Percentiles rank a stretch among this genome's conserved stretches.
These are phyloP conservation scores for Hystrix brachyura DNA, from an alignment of 2,113 vertebrate species.

Conservation along the genomic window DNA sequence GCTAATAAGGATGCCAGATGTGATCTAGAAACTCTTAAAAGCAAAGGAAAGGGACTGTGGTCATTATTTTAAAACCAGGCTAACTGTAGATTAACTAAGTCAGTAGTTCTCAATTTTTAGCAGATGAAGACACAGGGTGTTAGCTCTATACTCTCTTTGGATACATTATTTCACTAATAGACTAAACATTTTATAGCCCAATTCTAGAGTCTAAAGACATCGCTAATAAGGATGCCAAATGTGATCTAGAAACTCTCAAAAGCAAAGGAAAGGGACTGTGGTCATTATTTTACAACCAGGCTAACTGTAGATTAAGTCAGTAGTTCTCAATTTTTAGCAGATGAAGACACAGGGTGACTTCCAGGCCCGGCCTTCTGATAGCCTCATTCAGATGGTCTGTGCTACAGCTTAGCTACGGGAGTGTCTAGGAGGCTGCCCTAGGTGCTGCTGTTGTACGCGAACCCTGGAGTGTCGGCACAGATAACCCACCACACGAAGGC, in stretches of 20 bases:
- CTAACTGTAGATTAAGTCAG: neutral
- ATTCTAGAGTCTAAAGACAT: neutral
- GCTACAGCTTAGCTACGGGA: neutral
- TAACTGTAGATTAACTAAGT: neutral
- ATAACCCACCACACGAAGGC: neutral
- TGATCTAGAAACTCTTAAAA: constrained; percentile 1
- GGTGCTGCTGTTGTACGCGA: neutral
- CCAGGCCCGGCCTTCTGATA: accelerated
- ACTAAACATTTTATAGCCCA: constrained; percentile 9
- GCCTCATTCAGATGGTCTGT: neutral
- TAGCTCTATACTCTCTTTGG: neutral
- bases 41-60: neutral
- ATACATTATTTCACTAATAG: neutral
- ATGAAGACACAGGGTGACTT: neutral
- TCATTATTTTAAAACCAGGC: neutral
- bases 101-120: neutral
- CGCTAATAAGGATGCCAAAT: neutral
- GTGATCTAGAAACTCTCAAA: neutral
- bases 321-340: neutral
- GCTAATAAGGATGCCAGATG: neutral
- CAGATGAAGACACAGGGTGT: no score
- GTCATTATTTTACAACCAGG: neutral
- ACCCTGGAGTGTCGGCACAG: neutral
- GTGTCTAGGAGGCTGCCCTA: neutral
- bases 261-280: neutral